A percentile compares a stretch with the other conserved stretches of the same genome.
These are phyloP conservation scores for Corynorhinus townsendii DNA, from an alignment of 2,113 vertebrate genomes.

Conservation along the genomic window DNA sequence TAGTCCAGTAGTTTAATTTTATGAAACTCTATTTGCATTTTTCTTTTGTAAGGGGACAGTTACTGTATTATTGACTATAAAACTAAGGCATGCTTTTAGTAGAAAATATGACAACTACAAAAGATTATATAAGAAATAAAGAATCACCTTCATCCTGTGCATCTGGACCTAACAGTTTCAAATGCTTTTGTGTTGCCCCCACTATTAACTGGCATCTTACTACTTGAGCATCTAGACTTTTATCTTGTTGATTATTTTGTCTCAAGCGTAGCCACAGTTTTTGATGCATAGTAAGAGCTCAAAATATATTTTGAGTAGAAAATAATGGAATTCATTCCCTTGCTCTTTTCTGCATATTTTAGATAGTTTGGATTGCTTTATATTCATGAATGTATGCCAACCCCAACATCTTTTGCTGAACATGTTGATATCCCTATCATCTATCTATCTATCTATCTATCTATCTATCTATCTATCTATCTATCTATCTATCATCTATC, in stretches of 20 bases:
- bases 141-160: not conserved
- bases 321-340: not conserved
- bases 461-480: no score
- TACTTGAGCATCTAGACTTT: not conserved
- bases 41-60: slow-evolving; percentile 33
- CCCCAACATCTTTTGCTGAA: not conserved
- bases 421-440: not conserved
- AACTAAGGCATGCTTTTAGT: slow-evolving; percentile 3
- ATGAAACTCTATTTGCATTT: slow-evolving; percentile 42
- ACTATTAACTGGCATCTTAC: not conserved
- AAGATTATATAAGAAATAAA: not conserved
- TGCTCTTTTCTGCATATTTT: not conserved
- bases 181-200: not conserved
- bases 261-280: not conserved
- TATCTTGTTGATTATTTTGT: not conserved
- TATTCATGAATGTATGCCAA: not conserved
- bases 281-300: not conserved
- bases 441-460: no score
- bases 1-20: slow-evolving; percentile 49
- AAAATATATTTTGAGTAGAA: not conserved
- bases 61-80: slow-evolving; percentile 15
- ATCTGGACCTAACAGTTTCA: not conserved
- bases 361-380: not conserved
- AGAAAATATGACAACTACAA: slow-evolving; percentile 9
- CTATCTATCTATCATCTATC: no score